A percentile compares a stretch with the other conserved stretches of the same genome.
phyloP scores from a whole-genome alignment of 1,140 invertebrate species.

The Calycopis cecrops region DNA sequence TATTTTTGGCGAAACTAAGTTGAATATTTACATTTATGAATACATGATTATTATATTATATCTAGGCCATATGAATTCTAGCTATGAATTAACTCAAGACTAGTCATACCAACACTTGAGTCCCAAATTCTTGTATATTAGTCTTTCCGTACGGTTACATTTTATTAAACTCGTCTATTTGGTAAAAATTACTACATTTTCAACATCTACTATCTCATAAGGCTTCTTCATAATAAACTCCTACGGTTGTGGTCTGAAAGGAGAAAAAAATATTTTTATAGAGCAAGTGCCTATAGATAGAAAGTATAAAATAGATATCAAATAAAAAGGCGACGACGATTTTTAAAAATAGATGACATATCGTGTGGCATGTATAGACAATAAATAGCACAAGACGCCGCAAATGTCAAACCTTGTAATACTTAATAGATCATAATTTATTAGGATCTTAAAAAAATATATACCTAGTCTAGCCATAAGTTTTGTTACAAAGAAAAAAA shows the following conservation, averaged over 20 bases:
- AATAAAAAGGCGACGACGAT: too few species aligned
- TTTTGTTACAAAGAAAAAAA: too few species aligned
- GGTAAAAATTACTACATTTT: conserved; percentile 33
- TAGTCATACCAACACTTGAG: conserved; percentile 51
- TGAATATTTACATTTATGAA: too few species aligned
- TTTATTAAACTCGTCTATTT: conserved; percentile 44
- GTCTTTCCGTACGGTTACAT: conserved; percentile 37
- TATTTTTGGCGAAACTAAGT: too few species aligned
- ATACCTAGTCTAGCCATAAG: too few species aligned
- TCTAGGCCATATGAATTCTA: conserved; percentile 12
- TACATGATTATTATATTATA: conserved; percentile 13
- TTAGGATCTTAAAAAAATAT: too few species aligned
- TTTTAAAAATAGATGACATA: too few species aligned
- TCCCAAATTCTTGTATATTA: conserved; percentile 53
- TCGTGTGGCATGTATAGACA: too few species aligned
- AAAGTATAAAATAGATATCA: not conserved
- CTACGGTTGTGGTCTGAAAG: conserved; percentile 65
- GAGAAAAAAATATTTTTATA: conserved; percentile 14
- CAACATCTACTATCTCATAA: conserved; percentile 59
- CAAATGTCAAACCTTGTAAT: too few species aligned
- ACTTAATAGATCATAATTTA: too few species aligned
- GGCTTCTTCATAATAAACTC: conserved; percentile 73
- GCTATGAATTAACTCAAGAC: conserved; percentile 22
- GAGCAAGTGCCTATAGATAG: not conserved
- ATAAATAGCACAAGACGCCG: too few species aligned